Conservation (phyloP, 2,113 vertebrate genomes). For the Mesocricetus auratus region DNA sequence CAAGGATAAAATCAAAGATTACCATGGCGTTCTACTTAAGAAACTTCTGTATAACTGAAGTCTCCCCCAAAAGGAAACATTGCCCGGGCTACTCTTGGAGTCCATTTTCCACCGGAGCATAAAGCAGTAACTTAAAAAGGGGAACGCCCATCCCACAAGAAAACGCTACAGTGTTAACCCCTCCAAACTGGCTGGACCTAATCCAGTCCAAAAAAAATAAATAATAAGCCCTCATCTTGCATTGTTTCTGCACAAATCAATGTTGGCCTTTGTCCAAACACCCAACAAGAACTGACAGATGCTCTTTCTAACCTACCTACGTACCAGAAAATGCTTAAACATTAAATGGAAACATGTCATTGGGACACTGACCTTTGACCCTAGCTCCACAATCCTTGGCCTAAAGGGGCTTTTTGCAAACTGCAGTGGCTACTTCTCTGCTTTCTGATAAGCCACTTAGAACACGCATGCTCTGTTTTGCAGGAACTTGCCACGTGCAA, state of each 20-base stretch:
- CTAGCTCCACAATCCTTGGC: not conserved
- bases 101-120: not conserved
- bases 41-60: not conserved
- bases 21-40: not conserved
- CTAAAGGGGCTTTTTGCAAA: not conserved
- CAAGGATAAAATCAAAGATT: constrained; percentile 10
- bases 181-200: not conserved
- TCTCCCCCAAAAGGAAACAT: constrained; percentile 58
- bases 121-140: constrained; percentile 54
- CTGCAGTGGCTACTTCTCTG: not conserved
- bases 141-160: not conserved
- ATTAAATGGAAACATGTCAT: not conserved
- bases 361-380: constrained; percentile 12
- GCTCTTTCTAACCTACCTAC: not conserved
- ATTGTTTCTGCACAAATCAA: not conserved
- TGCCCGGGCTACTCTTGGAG: constrained; percentile 42
- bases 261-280: not conserved
- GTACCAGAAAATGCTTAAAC: not conserved
- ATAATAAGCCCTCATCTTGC: not conserved
- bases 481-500: not conserved
- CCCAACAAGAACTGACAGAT: not conserved
- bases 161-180: not conserved
- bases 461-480: not conserved
- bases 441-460: not conserved
- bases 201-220: not conserved